phyloP scores from a whole-genome alignment of 2,797 vertebrate species.

The Silurus lanzhouensis region DNA sequence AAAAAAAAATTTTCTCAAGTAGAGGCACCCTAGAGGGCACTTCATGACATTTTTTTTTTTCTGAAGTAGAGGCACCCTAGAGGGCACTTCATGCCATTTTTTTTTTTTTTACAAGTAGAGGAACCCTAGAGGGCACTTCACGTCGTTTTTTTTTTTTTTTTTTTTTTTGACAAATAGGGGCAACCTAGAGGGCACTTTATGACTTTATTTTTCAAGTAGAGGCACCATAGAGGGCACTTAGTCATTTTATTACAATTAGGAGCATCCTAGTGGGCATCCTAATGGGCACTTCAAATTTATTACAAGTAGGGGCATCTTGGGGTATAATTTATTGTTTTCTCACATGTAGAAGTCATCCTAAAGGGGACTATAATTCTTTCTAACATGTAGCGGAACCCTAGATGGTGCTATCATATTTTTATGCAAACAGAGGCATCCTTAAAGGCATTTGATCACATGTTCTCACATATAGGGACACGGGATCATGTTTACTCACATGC shows the following conservation, averaged over 20 bases:
- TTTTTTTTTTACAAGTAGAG: background rate
- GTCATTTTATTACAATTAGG: rapidly evolving
- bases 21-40: background rate
- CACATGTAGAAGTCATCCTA: no score
- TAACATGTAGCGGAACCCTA: background rate
- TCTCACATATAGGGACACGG: background rate
- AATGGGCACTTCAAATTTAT: background rate
- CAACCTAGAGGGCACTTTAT: background rate
- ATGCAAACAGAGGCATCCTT: background rate
- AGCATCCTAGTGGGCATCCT: background rate
- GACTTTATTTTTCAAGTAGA: no score
- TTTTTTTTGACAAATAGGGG: background rate
- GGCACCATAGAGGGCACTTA: background rate
- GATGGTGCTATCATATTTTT: background rate
- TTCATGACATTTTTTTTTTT: background rate
- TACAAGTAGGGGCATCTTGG: background rate
- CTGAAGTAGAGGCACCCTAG: background rate
- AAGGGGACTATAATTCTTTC: background rate
- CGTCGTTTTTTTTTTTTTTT: background rate
- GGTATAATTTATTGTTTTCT: background rate
- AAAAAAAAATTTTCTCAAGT: no score
- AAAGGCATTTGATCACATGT: background rate
- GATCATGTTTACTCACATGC: background rate
- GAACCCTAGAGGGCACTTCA: background rate
- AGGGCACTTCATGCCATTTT: background rate